Percentiles rank a stretch among this genome's conserved stretches.
Evolutionary conservation across 2,113 vertebrate species (phyloP).

Genomic region (Nerophis lumbriciformis): DNA sequence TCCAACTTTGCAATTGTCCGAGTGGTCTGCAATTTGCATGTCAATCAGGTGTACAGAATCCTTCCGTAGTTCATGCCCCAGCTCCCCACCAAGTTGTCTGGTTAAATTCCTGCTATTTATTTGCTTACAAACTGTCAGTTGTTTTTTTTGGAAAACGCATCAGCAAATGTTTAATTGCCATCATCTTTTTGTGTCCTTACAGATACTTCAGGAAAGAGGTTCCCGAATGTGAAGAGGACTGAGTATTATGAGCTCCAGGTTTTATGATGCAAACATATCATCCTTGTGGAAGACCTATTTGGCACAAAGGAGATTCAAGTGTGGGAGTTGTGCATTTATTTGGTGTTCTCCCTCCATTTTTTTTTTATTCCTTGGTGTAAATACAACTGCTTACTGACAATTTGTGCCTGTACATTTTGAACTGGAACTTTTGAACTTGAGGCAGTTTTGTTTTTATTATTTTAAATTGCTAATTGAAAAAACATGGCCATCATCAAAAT

Average conservation of each 20-base stretch:
- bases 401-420: slow-evolving; percentile 68
- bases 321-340: slow-evolving; percentile 47
- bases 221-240: slow-evolving; percentile 88
- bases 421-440: slow-evolving; percentile 63
- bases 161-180: no score
- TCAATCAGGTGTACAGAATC: neutral
- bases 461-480: slow-evolving; percentile 35
- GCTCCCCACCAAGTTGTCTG: neutral
- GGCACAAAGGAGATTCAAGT: slow-evolving; percentile 69
- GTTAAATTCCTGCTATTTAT: neutral
- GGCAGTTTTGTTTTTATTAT: slow-evolving; percentile 18
- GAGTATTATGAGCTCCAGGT: slow-evolving; percentile 67
- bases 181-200: slow-evolving; percentile 58
- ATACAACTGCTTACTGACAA: slow-evolving; percentile 67
- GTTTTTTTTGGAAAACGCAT: no score
- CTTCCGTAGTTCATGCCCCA: neutral
- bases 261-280: slow-evolving; percentile 74
- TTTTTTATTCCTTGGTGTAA: slow-evolving; percentile 54
- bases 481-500: slow-evolving; percentile 49
- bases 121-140: no score
- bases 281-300: slow-evolving; percentile 67
- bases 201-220: slow-evolving; percentile 97
- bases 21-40: neutral
- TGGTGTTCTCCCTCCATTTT: slow-evolving; percentile 44
- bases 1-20: no score